phyloP scores from a whole-genome alignment of 2,797 vertebrate genomes.

The Oophaga sylvatica region DNA sequence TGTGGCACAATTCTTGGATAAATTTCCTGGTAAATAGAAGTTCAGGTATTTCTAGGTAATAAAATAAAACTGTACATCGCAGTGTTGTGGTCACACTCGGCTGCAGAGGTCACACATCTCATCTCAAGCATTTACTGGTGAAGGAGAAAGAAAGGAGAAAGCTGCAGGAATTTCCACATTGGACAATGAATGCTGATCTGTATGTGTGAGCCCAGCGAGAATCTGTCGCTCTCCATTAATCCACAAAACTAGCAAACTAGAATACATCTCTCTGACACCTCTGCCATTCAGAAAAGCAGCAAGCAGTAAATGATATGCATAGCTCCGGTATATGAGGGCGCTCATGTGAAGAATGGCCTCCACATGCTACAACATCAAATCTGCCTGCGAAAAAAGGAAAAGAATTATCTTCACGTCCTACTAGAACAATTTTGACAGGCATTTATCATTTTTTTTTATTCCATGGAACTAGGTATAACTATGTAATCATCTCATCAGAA shows the following conservation, averaged over 20 bases:
- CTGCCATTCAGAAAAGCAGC: not conserved
- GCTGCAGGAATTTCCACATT: not conserved
- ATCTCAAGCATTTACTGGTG: not conserved
- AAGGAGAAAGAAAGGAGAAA: constrained; percentile 5
- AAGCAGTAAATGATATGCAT: constrained; percentile 12
- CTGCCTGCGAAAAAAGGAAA: not conserved
- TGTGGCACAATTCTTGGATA: not conserved
- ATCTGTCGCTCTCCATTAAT: constrained; percentile 5
- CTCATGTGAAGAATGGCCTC: constrained; percentile 1
- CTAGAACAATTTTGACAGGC: not conserved
- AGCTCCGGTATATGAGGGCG: not conserved
- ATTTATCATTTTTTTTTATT: not conserved
- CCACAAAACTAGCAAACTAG: not conserved
- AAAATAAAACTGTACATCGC: not conserved
- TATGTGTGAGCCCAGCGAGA: not conserved
- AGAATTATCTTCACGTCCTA: not conserved
- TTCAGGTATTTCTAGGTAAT: too few species aligned
- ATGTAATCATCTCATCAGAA: not conserved
- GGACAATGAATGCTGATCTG: not conserved
- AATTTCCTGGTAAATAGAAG: not conserved
- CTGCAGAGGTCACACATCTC: not conserved
- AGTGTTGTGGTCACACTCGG: not conserved
- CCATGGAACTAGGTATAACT: constrained; percentile 8
- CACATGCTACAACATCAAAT: not conserved
- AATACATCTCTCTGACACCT: constrained; percentile 4